These are phyloP conservation scores for Caenorhabditis becei DNA, from an alignment of 2,888 invertebrate species.

Conservation along the genomic window DNA sequence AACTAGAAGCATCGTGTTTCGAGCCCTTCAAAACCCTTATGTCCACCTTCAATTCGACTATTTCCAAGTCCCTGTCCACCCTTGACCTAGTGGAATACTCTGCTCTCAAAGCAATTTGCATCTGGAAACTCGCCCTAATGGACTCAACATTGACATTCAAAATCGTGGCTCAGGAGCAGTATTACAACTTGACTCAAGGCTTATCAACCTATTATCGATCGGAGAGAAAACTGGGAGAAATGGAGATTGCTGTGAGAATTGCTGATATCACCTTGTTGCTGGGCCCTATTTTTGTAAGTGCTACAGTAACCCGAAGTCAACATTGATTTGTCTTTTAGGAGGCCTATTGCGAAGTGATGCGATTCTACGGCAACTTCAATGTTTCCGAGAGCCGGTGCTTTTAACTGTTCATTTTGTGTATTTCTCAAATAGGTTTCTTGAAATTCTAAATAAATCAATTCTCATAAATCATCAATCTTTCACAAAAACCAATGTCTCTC, in stretches of 20 bases:
- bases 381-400: no score
- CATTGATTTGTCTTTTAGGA: constrained; percentile 9
- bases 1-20: not conserved
- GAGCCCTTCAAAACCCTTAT: constrained; percentile 8
- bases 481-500: no score
- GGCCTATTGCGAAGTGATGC: not conserved
- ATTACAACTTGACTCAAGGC: constrained; percentile 34
- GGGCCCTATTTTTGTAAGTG: constrained; percentile 56
- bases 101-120: constrained; percentile 63
- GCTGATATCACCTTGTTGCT: constrained; percentile 55
- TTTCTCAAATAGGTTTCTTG: no score
- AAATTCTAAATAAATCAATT: no score
- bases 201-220: constrained; percentile 48
- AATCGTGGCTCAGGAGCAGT: constrained; percentile 54
- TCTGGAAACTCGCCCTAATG: constrained; percentile 63
- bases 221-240: constrained; percentile 5
- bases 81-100: constrained; percentile 64
- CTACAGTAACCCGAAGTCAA: not conserved
- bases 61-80: constrained; percentile 21
- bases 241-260: constrained; percentile 42
- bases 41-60: constrained; percentile 15
- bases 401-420: no score
- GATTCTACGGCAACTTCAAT: no score
- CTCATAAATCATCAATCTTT: no score
- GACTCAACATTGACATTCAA: constrained; percentile 56